These are phyloP conservation scores for Lanistes nyassanus DNA, from an alignment of 1,140 invertebrate species.

Conservation along the genomic window DNA sequence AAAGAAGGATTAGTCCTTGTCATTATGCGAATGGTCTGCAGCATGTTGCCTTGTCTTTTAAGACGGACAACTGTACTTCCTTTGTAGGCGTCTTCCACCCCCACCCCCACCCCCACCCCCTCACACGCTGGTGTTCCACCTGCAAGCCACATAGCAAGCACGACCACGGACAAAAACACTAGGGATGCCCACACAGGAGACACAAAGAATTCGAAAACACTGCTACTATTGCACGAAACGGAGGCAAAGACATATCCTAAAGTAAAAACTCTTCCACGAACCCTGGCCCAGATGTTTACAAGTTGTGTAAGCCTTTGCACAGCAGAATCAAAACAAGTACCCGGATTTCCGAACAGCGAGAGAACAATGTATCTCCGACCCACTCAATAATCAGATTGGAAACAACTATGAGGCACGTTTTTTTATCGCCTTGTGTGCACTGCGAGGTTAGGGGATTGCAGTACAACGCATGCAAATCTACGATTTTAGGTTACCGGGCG, in stretches of 20 bases:
- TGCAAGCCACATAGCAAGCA: not conserved
- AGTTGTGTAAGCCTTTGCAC: slow-evolving; percentile 2
- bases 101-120: no score
- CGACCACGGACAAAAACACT: not conserved
- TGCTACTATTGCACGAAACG: slow-evolving; percentile 5
- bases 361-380: slow-evolving; percentile 29
- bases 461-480: no score
- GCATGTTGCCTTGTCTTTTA: no score
- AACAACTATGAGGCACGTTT: not conserved
- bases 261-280: not conserved
- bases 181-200: not conserved
- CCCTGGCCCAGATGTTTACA: not conserved
- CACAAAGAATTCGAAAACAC: not conserved
- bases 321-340: slow-evolving; percentile 24
- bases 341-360: slow-evolving; percentile 28
- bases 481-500: no score
- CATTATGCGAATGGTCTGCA: no score
- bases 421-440: not conserved
- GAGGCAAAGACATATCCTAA: slow-evolving; percentile 13
- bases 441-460: not conserved
- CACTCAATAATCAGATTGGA: slow-evolving; percentile 18
- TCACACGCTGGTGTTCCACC: not conserved
- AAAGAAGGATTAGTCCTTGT: no score
- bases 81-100: no score
- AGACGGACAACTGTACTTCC: no score